Evolutionary conservation across 2,888 invertebrate genomes (phyloP), one percentile per base, ranked within the genome.

Genomic region (Lydus trimaculatus): DNA sequence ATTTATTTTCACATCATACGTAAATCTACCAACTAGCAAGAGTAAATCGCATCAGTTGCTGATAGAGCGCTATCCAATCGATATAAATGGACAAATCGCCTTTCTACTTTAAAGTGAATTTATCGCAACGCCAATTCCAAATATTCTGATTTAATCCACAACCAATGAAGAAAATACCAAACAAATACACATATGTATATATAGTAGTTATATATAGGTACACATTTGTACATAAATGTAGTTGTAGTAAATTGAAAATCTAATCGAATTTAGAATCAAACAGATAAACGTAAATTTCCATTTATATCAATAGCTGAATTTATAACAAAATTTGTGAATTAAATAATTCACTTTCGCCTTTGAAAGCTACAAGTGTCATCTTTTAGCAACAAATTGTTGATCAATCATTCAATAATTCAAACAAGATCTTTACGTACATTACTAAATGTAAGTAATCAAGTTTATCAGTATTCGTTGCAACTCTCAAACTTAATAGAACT

Each of bases 51-150:
- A 67, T 70, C 63, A 70, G 64, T 72, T 68, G 67, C 66, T 70
- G 70, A 72, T 68, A 70, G 68, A 69, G 67, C 72, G 65, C 67
- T 63, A 66, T 73, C 71, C 9, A 62, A 66, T 69, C 69, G 61
- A 33, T 52, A 64, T 48, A 48, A 48, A 48, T 20, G 73, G 71
- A 72, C 73, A 72, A 69, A 65, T 67, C 62, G 60, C 67, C 63
- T 66, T 64, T 72, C 66, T 64, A 68, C 68, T 66, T 60, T 59
- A 64, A 70, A 71, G 66, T 70, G 66, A 73, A 76, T 76, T 76
- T 72, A 70, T 73, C 76, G 73, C 73, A 69, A 72, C 73, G 76
- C 72, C 74, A 76, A 73, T 71, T 76, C 76, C 74, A 75, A 72
- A 75, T 73, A 75, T 73, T 72, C 70, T 67, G 67, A 73, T 76